A percentile compares a stretch with the other conserved stretches of the same genome.
Evolutionary conservation across 2,888 invertebrate genomes (phyloP).

Genomic region (Tinea pellionella): DNA sequence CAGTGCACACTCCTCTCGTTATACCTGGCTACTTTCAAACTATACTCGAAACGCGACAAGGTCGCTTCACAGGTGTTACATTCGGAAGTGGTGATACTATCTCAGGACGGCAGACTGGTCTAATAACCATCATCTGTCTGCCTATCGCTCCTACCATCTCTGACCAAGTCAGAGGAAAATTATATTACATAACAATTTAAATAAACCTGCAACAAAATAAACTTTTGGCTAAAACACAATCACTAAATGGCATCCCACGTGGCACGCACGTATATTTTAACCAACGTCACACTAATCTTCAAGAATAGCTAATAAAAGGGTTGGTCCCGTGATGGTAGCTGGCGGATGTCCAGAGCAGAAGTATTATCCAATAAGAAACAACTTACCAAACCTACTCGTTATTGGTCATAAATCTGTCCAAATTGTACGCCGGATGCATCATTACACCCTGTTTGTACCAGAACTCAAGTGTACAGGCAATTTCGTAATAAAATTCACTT

Average conservation of each 20-base stretch:
- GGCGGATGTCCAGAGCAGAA: slow-evolving; percentile 14
- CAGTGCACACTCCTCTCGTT: no score
- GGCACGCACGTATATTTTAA: not conserved
- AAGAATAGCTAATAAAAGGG: slow-evolving; percentile 24
- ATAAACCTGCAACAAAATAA: no score
- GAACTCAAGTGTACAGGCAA: not conserved
- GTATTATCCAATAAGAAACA: slow-evolving; percentile 51
- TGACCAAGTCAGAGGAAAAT: no score
- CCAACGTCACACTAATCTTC: not conserved
- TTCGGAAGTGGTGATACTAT: no score
- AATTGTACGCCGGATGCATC: not conserved
- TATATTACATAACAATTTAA: no score
- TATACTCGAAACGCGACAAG: no score
- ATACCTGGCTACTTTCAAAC: no score
- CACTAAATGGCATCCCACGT: not conserved
- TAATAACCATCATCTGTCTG: no score
- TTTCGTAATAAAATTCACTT: not conserved
- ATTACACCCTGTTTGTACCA: not conserved
- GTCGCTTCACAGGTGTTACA: no score
- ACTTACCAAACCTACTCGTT: slow-evolving; percentile 26
- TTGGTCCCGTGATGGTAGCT: slow-evolving; percentile 20
- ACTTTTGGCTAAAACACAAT: not conserved
- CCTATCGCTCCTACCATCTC: no score
- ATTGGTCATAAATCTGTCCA: slow-evolving; percentile 33
- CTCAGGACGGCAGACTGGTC: no score